Evolutionary conservation across 1,140 invertebrate species (phyloP).

Genomic region (Grapholita molesta): DNA sequence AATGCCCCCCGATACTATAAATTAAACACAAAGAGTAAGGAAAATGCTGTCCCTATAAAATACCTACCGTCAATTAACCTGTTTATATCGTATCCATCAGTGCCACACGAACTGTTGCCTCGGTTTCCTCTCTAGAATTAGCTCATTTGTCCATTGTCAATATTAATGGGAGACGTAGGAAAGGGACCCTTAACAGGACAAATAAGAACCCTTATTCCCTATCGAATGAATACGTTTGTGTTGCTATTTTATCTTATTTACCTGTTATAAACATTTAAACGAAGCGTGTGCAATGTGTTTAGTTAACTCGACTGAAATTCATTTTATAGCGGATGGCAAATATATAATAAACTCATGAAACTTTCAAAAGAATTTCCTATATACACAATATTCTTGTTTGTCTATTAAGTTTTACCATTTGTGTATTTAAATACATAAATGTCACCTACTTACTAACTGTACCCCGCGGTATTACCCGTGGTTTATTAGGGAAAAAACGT

Average conservation of each 20-base stretch:
- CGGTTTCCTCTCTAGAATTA: not conserved
- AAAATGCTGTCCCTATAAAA: not conserved
- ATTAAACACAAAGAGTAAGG: not conserved
- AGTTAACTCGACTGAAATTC: too few relatives aligned
- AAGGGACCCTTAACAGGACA: not conserved
- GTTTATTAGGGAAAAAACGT: too few relatives aligned
- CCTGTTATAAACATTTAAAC: too few relatives aligned
- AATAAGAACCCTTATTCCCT: not conserved
- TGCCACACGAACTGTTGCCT: not conserved
- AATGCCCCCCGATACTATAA: too few relatives aligned
- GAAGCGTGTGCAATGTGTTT: not conserved
- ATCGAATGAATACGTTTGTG: not conserved
- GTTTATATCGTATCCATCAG: not conserved
- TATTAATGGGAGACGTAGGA: conserved; percentile 2
- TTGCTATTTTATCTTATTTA: not conserved
- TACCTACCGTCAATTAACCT: not conserved
- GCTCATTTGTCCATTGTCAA: conserved; percentile 1
- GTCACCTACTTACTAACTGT: too few relatives aligned
- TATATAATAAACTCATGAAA: too few relatives aligned
- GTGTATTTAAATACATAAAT: too few relatives aligned
- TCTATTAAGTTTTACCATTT: too few relatives aligned
- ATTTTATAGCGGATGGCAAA: too few relatives aligned
- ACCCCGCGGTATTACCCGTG: too few relatives aligned
- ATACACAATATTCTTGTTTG: too few relatives aligned
- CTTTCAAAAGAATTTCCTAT: too few relatives aligned